These are phyloP conservation scores for Halotydeus destructor DNA, from an alignment of 1,140 invertebrate genomes.

Conservation along the genomic window DNA sequence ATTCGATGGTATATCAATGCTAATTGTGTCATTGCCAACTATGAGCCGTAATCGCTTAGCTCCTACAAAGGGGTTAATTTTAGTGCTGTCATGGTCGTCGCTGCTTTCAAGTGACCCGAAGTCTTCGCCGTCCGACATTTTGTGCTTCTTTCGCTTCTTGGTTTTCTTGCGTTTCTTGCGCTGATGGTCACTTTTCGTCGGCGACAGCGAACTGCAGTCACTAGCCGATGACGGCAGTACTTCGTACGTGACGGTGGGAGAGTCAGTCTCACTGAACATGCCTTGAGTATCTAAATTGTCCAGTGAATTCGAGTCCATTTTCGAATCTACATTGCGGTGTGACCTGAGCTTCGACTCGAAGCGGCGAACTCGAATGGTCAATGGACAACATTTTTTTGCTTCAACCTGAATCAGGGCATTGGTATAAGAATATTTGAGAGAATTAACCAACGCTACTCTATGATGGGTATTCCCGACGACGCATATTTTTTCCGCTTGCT, in stretches of 20 bases:
- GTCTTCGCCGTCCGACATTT: neutral
- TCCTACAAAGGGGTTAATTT: neutral
- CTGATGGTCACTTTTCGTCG: conserved; percentile 27
- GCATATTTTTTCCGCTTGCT: no score
- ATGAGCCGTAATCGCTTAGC: conserved; percentile 53
- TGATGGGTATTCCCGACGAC: no score
- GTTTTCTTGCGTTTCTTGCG: conserved; percentile 18
- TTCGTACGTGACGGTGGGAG: conserved; percentile 3
- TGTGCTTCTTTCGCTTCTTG: conserved; percentile 8
- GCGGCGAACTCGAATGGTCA: conserved; percentile 5
- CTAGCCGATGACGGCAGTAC: conserved; percentile 4
- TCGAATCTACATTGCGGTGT: neutral
- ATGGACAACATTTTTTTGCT: no score
- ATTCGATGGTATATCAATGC: conserved; percentile 43
- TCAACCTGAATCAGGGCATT: no score
- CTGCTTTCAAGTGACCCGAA: neutral
- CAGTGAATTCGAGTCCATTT: no score
- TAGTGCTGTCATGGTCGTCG: neutral
- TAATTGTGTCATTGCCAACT: conserved; percentile 60
- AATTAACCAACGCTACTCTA: no score
- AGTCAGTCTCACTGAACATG: no score
- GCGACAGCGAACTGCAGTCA: conserved; percentile 23
- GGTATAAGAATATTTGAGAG: no score
- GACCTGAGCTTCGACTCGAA: no score
- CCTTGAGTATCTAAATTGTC: no score